These are phyloP conservation scores for Drosophila quadrilineata DNA, from an alignment of 1,140 invertebrate species.

Conservation along the genomic window DNA sequence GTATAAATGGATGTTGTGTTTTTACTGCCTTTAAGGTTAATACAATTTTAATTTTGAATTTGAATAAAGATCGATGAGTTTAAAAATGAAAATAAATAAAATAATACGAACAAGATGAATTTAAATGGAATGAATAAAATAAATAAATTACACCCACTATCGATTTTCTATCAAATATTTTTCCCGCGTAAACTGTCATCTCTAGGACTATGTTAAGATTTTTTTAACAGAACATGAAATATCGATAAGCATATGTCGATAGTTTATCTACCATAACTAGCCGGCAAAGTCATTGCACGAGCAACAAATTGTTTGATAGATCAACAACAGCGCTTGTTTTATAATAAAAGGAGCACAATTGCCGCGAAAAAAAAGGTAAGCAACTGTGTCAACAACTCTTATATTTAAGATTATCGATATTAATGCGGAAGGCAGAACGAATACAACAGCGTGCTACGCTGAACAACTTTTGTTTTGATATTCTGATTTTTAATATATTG, in stretches of 20 bases:
- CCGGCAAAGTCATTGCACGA: slow-evolving; percentile 28
- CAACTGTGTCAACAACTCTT: slow-evolving; percentile 6
- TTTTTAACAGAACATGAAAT: no score
- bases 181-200: no score
- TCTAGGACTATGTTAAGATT: no score
- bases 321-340: slow-evolving; percentile 17
- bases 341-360: neutral
- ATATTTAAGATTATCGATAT: neutral
- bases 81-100: neutral
- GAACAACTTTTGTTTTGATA: neutral
- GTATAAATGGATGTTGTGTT: slow-evolving; percentile 11
- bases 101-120: neutral
- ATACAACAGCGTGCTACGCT: neutral
- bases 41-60: neutral
- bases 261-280: slow-evolving; percentile 24
- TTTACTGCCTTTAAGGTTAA: neutral
- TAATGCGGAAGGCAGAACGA: neutral
- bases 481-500: slow-evolving; percentile 6
- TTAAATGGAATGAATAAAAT: neutral
- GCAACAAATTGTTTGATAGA: slow-evolving; percentile 13
- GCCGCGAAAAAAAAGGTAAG: slow-evolving; percentile 12
- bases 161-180: neutral
- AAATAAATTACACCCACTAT: neutral
- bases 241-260: slow-evolving; percentile 2
- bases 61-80: neutral